Evolutionary conservation across 2,113 vertebrate genomes (phyloP).

Genomic region (Lanius ludovicianus): DNA sequence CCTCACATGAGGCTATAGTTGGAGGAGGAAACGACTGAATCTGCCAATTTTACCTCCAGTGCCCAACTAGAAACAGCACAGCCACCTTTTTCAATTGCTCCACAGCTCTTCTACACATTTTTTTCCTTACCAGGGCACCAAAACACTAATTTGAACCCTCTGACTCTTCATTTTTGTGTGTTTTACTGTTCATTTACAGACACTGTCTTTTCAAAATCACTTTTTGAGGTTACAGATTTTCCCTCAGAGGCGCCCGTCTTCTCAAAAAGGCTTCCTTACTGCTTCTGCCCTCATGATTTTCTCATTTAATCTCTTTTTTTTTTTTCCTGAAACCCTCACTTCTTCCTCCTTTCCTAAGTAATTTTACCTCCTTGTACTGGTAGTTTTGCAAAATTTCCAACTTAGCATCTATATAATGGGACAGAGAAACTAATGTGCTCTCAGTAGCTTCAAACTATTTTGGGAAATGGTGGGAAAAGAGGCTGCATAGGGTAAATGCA

Average conservation of each 20-base stretch:
- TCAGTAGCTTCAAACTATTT: neutral
- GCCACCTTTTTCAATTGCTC: neutral
- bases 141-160: neutral
- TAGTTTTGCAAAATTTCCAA: neutral
- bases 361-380: neutral
- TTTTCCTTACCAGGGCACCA: neutral
- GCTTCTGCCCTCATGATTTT: neutral
- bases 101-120: neutral
- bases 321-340: neutral
- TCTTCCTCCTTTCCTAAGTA: neutral
- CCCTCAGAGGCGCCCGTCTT: neutral
- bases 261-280: neutral
- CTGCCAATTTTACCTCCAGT: neutral
- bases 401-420: neutral
- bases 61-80: neutral
- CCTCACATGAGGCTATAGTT: neutral
- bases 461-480: neutral
- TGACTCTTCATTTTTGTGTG: neutral
- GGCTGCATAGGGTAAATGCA: neutral
- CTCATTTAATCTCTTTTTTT: neutral
- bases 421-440: neutral
- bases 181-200: neutral
- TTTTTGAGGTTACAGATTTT: neutral
- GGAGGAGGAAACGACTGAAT: neutral
- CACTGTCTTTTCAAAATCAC: neutral